These are phyloP conservation scores for Caenorhabditis becei DNA, from an alignment of 2,888 invertebrate genomes.

Conservation along the genomic window DNA sequence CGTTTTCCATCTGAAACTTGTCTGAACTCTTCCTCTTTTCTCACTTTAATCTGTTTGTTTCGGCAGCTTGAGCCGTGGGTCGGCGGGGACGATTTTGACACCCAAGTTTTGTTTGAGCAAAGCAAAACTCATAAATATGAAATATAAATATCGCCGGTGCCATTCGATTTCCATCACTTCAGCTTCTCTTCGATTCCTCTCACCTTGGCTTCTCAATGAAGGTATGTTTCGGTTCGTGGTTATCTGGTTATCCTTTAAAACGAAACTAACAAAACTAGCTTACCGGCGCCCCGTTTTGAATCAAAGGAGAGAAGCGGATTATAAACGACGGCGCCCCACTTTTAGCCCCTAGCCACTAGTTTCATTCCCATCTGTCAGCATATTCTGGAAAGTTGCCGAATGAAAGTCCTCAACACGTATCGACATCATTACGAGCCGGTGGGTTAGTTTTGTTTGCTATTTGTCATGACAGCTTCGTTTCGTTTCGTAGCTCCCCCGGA, in stretches of 20 bases:
- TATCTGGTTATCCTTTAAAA: slow-evolving; percentile 6
- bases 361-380: not conserved
- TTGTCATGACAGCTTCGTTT: slow-evolving; percentile 26
- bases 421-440: slow-evolving; percentile 61
- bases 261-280: slow-evolving; percentile 9
- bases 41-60: slow-evolving; percentile 22
- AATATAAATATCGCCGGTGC: not conserved
- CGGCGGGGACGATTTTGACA: slow-evolving; percentile 9
- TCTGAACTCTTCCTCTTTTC: not conserved
- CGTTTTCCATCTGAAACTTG: no score
- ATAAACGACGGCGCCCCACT: not conserved
- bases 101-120: slow-evolving; percentile 15
- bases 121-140: not conserved
- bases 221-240: slow-evolving; percentile 9
- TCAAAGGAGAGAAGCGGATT: slow-evolving; percentile 10
- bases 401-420: slow-evolving; percentile 55
- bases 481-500: not conserved
- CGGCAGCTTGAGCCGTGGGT: not conserved
- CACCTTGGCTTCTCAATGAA: slow-evolving; percentile 2
- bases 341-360: slow-evolving; percentile 1
- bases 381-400: slow-evolving; percentile 5
- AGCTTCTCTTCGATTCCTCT: not conserved
- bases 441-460: slow-evolving; percentile 18
- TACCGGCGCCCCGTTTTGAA: not conserved
- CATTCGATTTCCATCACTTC: not conserved